Evolutionary conservation across 92 coral and sea anemone genomes (phyloP).

Genomic region (Ricordea florida): DNA sequence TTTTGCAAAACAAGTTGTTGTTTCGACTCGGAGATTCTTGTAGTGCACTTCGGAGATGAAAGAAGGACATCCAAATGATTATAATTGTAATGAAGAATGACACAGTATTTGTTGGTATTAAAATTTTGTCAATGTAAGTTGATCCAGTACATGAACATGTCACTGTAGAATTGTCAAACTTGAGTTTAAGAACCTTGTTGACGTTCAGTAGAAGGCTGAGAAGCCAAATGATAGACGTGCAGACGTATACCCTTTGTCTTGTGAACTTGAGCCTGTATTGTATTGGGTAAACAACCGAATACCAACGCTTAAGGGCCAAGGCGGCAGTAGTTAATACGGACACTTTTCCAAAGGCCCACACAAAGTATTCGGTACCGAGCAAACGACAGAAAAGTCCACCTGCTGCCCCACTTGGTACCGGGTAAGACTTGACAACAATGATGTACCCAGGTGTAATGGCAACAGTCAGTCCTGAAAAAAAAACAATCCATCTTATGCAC

Average conservation of each 20-base stretch:
- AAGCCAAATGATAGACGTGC: constrained; percentile 5
- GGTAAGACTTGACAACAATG: background rate
- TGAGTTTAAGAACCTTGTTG: background rate
- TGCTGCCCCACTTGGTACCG: background rate
- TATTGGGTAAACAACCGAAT: background rate
- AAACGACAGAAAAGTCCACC: constrained; percentile 9
- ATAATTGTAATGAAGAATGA: background rate
- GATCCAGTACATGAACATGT: background rate
- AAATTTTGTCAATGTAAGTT: background rate
- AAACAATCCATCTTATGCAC: too few species aligned
- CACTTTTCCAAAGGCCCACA: constrained; percentile 2
- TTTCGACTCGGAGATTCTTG: background rate
- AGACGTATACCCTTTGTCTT: background rate
- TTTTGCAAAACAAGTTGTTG: background rate
- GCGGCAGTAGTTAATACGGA: background rate
- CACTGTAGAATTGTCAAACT: background rate
- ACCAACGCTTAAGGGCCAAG: background rate
- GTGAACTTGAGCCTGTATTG: background rate
- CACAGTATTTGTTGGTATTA: background rate
- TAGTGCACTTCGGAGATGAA: background rate
- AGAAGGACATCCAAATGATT: background rate
- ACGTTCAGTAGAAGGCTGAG: background rate
- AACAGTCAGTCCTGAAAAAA: background rate
- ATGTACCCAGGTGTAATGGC: background rate
- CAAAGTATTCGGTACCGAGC: background rate